phyloP scores from a whole-genome alignment of 2,888 invertebrate species.

The Watsonalla cultraria region DNA sequence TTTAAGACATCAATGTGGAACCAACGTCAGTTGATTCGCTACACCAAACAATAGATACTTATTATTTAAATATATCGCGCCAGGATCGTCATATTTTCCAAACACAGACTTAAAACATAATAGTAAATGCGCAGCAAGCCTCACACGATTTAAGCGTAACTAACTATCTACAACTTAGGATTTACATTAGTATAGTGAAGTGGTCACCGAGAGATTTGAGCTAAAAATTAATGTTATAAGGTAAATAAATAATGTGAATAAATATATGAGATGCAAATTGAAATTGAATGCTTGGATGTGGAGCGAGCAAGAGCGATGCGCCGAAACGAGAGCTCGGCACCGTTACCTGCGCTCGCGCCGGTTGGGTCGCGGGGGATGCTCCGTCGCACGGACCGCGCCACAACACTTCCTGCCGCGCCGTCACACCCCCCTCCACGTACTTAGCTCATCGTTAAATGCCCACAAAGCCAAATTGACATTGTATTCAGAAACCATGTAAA shows the following conservation, averaged over 20 bases:
- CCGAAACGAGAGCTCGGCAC: constrained; percentile 63
- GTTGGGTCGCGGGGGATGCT: not conserved
- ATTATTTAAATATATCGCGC: constrained; percentile 41
- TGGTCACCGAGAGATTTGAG: constrained; percentile 31
- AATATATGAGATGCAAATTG: constrained; percentile 19
- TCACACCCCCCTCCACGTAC: constrained; percentile 28
- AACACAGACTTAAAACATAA: constrained; percentile 52
- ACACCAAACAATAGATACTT: constrained; percentile 39
- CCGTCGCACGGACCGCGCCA: constrained; percentile 21
- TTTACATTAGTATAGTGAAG: constrained; percentile 7
- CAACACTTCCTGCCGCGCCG: constrained; percentile 32
- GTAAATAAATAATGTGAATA: constrained; percentile 36
- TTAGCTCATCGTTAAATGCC: constrained; percentile 29
- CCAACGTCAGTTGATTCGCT: constrained; percentile 12
- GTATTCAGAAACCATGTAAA: constrained; percentile 42
- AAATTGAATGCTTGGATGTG: constrained; percentile 19
- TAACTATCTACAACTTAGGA: constrained; percentile 30
- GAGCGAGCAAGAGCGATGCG: constrained; percentile 39
- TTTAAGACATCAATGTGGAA: constrained; percentile 25
- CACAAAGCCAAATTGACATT: constrained; percentile 36
- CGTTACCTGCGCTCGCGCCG: constrained; percentile 51
- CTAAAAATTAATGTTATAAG: constrained; percentile 35
- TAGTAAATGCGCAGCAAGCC: constrained; percentile 73
- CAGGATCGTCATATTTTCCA: constrained; percentile 39
- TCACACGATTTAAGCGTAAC: constrained; percentile 53